A percentile compares a stretch with the other conserved stretches of the same genome.
phyloP scores from a whole-genome alignment of 2,888 invertebrate genomes.

The Dusona sp. region DNA sequence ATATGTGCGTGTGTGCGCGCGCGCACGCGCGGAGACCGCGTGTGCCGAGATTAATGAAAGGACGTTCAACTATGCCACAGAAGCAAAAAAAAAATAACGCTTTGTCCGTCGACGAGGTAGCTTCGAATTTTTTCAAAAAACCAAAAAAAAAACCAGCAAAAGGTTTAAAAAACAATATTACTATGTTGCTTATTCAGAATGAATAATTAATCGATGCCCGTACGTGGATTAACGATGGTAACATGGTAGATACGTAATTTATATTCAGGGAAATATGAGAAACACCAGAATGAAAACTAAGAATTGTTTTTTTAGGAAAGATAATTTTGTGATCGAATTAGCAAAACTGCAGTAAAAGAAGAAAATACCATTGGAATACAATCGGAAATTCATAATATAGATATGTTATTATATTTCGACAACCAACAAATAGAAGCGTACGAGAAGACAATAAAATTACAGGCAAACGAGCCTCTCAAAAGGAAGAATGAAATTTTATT shows the following conservation, averaged over 20 bases:
- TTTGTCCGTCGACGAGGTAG: constrained; percentile 50
- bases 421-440: background rate
- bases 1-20: background rate
- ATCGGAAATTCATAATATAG: background rate
- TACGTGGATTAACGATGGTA: constrained; percentile 13
- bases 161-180: constrained; percentile 37
- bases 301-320: too few relatives aligned
- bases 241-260: constrained; percentile 18
- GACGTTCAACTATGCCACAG: constrained; percentile 60
- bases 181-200: constrained; percentile 25
- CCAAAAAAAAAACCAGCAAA: background rate
- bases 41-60: constrained; percentile 72
- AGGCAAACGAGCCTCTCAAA: constrained; percentile 72
- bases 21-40: constrained; percentile 21
- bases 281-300: background rate
- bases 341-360: background rate
- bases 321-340: too few relatives aligned
- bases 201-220: constrained; percentile 48
- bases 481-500: constrained; percentile 82
- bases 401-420: background rate
- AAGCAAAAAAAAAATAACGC: constrained; percentile 58
- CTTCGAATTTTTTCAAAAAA: constrained; percentile 45
- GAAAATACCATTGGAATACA: background rate
- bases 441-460: constrained; percentile 78
- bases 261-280: background rate